Percentiles rank a stretch among this genome's conserved stretches.
phyloP scores from a whole-genome alignment of 1,140 invertebrate genomes.

The Drosophila punjabiensis region DNA sequence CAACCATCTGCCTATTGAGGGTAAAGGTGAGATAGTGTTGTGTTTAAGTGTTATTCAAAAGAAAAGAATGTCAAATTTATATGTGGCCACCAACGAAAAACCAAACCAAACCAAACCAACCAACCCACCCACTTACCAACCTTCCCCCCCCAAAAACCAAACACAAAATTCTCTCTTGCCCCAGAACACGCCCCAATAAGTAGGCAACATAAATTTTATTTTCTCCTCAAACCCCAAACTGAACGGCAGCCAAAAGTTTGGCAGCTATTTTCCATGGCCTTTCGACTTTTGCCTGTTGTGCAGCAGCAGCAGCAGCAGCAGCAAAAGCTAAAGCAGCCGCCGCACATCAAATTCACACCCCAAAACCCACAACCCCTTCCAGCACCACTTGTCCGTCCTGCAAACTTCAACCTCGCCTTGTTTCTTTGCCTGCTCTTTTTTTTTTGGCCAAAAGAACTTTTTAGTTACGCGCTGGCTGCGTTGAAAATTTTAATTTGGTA shows the following conservation, averaged over 20 bases:
- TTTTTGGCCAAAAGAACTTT: conserved; percentile 56
- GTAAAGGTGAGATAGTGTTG: conserved; percentile 87
- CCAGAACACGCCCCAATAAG: conserved; percentile 45
- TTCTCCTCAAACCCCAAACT: neutral
- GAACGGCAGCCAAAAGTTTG: conserved; percentile 47
- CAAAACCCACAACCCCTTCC: neutral
- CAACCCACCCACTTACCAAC: neutral
- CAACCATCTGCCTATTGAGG: conserved; percentile 97
- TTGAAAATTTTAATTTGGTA: conserved; percentile 83
- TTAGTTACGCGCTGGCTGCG: conserved; percentile 52
- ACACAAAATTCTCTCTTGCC: conserved; percentile 18
- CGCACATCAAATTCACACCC: conserved; percentile 43
- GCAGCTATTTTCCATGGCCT: conserved; percentile 59
- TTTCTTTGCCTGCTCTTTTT: conserved; percentile 40
- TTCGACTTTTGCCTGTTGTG: conserved; percentile 52
- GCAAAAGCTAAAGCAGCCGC: conserved; percentile 5
- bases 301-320: conserved; percentile 18
- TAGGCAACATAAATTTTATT: conserved; percentile 51
- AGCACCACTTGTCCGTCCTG: conserved; percentile 5
- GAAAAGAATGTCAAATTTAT: conserved; percentile 36
- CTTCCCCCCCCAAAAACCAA: conserved; percentile 4
- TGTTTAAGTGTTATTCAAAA: conserved; percentile 79
- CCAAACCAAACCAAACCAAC: conserved; percentile 7
- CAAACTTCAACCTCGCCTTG: conserved; percentile 52
- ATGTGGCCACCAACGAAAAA: conserved; percentile 47